A percentile compares a stretch with the other conserved stretches of the same genome.
Evolutionary conservation across 2,113 vertebrate genomes (phyloP).

Genomic region (Macquaria ambigua): DNA sequence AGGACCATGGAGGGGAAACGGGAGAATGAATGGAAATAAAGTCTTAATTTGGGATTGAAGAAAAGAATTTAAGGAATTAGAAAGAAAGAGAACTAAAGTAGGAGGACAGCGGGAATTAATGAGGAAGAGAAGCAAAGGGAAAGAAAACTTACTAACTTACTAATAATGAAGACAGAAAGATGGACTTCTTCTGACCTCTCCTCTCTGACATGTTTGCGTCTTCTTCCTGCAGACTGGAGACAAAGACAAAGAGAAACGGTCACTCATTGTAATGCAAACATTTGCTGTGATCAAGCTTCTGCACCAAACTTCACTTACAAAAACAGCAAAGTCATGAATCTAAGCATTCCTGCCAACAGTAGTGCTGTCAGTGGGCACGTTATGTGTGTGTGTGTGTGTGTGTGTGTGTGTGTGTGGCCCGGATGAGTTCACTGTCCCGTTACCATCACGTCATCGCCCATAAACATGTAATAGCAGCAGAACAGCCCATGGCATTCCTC

Average conservation of each 20-base stretch:
- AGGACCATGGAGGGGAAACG: background rate
- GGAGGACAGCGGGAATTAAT: background rate
- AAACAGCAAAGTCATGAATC: slow-evolving; percentile 37
- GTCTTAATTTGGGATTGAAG: background rate
- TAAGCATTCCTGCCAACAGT: slow-evolving; percentile 35
- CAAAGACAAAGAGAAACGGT: slow-evolving; percentile 31
- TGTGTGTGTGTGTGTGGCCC: slow-evolving; percentile 65
- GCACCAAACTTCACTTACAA: slow-evolving; percentile 16
- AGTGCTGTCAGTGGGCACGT: slow-evolving; percentile 42
- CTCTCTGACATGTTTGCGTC: slow-evolving; percentile 86
- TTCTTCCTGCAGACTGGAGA: slow-evolving; percentile 78
- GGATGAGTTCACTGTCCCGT: slow-evolving; percentile 63
- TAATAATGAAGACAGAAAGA: slow-evolving; percentile 89
- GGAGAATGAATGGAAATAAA: background rate
- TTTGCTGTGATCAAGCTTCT: slow-evolving; percentile 6
- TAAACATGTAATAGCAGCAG: slow-evolving; percentile 68
- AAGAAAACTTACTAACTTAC: slow-evolving; percentile 84
- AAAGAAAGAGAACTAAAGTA: background rate
- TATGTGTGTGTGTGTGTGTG: slow-evolving; percentile 22
- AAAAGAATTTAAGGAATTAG: background rate
- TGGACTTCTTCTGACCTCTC: slow-evolving; percentile 80
- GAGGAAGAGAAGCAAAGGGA: background rate
- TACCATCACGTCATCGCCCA: slow-evolving; percentile 69
- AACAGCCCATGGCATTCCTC: slow-evolving; percentile 54
- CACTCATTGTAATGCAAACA: slow-evolving; percentile 1